Evolutionary conservation across 37 sponge, comb jelly and placozoan species (phyloP).

Genomic region (Cladorhizidae sp.): DNA sequence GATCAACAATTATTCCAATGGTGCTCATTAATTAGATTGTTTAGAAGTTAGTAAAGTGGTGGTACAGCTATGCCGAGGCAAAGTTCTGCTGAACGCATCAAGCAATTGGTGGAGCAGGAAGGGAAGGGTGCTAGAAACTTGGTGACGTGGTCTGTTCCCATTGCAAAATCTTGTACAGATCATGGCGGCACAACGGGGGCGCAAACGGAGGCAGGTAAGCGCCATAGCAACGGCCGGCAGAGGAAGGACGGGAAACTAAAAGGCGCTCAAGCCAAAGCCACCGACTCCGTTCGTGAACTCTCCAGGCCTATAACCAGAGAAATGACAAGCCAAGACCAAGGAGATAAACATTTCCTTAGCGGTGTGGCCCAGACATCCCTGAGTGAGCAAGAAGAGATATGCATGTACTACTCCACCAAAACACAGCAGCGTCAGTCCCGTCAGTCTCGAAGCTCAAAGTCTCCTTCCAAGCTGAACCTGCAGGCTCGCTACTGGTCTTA

Average conservation of each 20-base stretch:
- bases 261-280: too few relatives aligned
- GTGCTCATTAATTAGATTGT: neutral
- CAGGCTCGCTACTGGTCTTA: constrained; percentile 91
- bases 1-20: neutral
- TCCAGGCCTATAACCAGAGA: neutral
- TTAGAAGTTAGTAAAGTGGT: neutral
- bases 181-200: neutral
- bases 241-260: neutral
- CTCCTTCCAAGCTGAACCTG: constrained; percentile 33
- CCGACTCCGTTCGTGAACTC: too few relatives aligned
- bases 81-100: constrained; percentile 20
- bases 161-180: too few relatives aligned
- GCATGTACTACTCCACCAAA: constrained; percentile 13
- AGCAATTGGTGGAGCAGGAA: constrained; percentile 36
- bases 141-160: constrained; percentile 57
- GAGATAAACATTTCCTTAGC: neutral
- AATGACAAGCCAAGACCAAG: neutral
- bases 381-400: constrained; percentile 46
- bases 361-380: neutral
- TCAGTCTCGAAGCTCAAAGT: neutral
- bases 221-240: neutral
- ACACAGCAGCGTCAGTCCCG: neutral
- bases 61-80: constrained; percentile 1
- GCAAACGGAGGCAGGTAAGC: neutral
- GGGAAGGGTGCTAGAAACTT: constrained; percentile 64